Conservation (phyloP, 1,140 invertebrate genomes). For the Babylonia areolata region DNA sequence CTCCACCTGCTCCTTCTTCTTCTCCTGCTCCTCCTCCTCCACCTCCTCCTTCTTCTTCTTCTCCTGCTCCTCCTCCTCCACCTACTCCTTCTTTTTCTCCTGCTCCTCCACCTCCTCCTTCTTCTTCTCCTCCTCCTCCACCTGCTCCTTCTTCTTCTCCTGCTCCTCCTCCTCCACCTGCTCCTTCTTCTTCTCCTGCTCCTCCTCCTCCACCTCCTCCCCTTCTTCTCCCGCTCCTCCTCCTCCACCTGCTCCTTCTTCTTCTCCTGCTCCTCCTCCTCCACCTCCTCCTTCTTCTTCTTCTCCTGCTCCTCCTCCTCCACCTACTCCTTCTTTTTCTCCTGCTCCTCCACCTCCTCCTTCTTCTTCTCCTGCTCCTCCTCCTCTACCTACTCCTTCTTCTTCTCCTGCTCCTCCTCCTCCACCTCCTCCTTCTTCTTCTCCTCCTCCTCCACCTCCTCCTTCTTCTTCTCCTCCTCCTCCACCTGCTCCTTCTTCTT, state of each 20-base stretch:
- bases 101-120: background rate
- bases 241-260: background rate
- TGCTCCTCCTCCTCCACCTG: too few relatives aligned
- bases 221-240: background rate
- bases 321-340: background rate
- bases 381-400: too few relatives aligned
- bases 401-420: background rate
- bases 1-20: too few relatives aligned
- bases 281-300: too few relatives aligned
- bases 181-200: background rate
- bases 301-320: background rate
- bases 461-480: background rate
- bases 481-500: background rate
- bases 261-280: too few relatives aligned
- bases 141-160: too few relatives aligned
- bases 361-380: too few relatives aligned
- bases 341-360: too few relatives aligned
- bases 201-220: background rate
- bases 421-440: background rate
- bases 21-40: background rate
- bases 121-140: background rate
- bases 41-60: background rate
- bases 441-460: background rate
- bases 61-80: background rate
- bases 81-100: too few relatives aligned